Conservation (phyloP, 64 coral and sea anemone genomes). For the Platygyra sinensis region DNA sequence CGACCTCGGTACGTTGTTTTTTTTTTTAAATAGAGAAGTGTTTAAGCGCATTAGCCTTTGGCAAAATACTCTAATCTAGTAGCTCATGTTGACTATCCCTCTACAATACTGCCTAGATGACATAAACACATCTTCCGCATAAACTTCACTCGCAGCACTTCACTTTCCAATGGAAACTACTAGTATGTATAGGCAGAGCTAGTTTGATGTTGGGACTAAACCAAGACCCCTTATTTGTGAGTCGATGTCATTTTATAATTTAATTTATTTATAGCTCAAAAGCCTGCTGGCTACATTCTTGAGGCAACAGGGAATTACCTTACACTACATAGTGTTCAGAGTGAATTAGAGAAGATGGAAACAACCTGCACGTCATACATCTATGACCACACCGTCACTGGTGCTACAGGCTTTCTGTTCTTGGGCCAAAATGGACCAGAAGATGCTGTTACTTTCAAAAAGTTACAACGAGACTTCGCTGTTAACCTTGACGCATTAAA, state of each 20-base stretch:
- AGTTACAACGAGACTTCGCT: conserved; percentile 65
- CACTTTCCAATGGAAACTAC: too few species aligned
- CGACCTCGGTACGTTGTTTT: too few species aligned
- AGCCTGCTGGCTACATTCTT: conserved; percentile 64
- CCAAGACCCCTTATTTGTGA: neutral
- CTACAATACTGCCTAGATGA: too few species aligned
- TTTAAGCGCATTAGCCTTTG: too few species aligned
- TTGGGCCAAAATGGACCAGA: conserved; percentile 47
- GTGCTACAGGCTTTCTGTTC: conserved; percentile 61
- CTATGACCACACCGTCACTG: conserved; percentile 75
- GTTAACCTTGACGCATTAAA: conserved; percentile 22
- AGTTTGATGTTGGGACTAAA: too few species aligned
- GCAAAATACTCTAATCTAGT: too few species aligned
- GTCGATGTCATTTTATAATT: neutral
- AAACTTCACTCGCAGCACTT: too few species aligned
- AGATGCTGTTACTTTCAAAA: conserved; percentile 54
- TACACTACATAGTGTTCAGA: conserved; percentile 66
- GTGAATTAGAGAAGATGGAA: conserved; percentile 64
- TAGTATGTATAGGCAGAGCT: too few species aligned
- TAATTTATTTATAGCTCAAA: neutral
- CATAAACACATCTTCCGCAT: too few species aligned
- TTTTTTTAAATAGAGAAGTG: too few species aligned
- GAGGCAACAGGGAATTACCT: conserved; percentile 79
- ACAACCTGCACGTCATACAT: conserved; percentile 9
- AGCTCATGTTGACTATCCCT: too few species aligned